These are phyloP conservation scores for Aspiorhynchus laticeps DNA, from an alignment of 2,113 vertebrate genomes.

Conservation along the genomic window DNA sequence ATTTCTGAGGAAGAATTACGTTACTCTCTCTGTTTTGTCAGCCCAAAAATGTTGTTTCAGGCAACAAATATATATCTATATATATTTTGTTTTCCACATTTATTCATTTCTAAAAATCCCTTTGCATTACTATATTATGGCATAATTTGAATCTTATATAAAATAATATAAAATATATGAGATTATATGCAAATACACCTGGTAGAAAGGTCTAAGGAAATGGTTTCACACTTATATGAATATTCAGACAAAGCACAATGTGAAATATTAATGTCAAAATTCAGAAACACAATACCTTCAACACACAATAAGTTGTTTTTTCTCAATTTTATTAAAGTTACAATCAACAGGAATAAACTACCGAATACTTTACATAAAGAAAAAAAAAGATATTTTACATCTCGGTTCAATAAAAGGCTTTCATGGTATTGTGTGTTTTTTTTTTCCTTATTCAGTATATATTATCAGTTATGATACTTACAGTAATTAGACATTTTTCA, in stretches of 20 bases:
- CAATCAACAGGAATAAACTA: slow-evolving; percentile 50
- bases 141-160: slow-evolving; percentile 59
- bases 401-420: slow-evolving; percentile 91
- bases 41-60: slow-evolving; percentile 39
- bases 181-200: slow-evolving; percentile 82
- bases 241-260: slow-evolving; percentile 85
- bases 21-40: slow-evolving; percentile 65
- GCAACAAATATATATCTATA: slow-evolving; percentile 51
- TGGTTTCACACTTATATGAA: slow-evolving; percentile 68
- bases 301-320: slow-evolving; percentile 78
- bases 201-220: slow-evolving; percentile 71
- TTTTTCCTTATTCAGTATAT: not conserved
- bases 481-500: not conserved
- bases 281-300: slow-evolving; percentile 34
- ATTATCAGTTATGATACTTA: not conserved
- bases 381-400: slow-evolving; percentile 84
- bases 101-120: slow-evolving; percentile 29
- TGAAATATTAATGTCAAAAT: slow-evolving; percentile 75
- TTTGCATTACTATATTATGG: slow-evolving; percentile 53
- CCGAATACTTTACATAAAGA: slow-evolving; percentile 62
- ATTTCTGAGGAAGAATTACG: slow-evolving; percentile 29
- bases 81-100: slow-evolving; percentile 69
- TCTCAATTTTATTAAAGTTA: slow-evolving; percentile 76
- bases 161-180: slow-evolving; percentile 46
- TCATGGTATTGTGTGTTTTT: slow-evolving; percentile 79